Base-by-base conservation (phyloP, 2,797 vertebrate species). In the Esox masquinongy region DNA sequence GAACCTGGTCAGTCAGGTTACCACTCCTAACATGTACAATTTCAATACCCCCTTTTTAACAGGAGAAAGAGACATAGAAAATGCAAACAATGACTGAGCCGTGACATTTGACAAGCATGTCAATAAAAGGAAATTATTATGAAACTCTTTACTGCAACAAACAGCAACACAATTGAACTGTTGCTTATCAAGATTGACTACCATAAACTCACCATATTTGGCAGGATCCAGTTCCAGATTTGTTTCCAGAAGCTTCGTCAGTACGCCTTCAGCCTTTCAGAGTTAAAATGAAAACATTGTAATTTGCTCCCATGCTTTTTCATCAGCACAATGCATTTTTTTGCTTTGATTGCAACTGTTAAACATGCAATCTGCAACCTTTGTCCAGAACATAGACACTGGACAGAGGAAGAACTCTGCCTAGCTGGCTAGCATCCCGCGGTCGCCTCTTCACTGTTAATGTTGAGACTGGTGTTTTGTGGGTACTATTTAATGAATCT, bases 1-100 rank as follows among this genome's bases (percentile, higher is more conserved):
- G 97, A 75, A 96, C 92, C 3, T 95, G 85, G 51, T 93, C 4
- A 19, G 26, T 89, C 0, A 75, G 86, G 15, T 93, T 74, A 67
- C 1, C 29, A 67, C 5, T 67, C 1, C 2, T 5, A 34, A 67
- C 24, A 67, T 22, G 14, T 26, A 67, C 64, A 67, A 15, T 34
- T 34, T 34, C 12, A 67, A 14, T 34, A 4, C 31, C 24, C 64
- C 31, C 64, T 66, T 66, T 29, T 15, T 17, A 17, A 16, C 26
- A 22, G 14, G 4, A 56, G 51, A n/a, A 14, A 56, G 5, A 66
- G 3, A 19, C 1, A 29, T 15, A 67, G 19, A 66, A 11, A 31
- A 22, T 15, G 2, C 24, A 9, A 19, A 29, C 15, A 3, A 39
- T 39, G 14, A 6, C n/a, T 8, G 19, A 56, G 53, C 19, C 53